Evolutionary conservation across 2,888 invertebrate genomes (phyloP), one percentile per base, ranked within the genome.

Genomic region (Limnephilus lunatus): DNA sequence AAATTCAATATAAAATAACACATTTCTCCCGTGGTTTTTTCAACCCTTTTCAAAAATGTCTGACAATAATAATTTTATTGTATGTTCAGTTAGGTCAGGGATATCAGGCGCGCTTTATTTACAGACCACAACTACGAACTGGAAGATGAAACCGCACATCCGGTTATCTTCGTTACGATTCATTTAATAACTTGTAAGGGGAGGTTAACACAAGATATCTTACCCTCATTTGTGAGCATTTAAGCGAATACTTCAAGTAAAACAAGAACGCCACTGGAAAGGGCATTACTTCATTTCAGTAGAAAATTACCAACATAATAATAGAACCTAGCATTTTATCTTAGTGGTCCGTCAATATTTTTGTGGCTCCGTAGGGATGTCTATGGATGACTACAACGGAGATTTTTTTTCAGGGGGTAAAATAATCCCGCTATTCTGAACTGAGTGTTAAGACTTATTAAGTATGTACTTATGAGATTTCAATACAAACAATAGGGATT

Each of bases 101-200:
- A 12, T 44, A 68, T 48, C 48, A 4, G 15, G 48, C 3, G 48
- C 0, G 19, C 53, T 53, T 53, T 53, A 25, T 53, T 53, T 53
- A 53, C 53, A 68, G 68, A n/a, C 68, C 68, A 68, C n/a, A 68
- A n/a, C 25, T 9, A 68, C 25, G 48, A 81, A 83, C 35, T 85
- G 89, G 25, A 81, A 90, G 89, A 86, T 68, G 81, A 81, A 80
- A 90, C 85, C 85, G 90, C 85, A 90, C 92, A 87, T 90, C 90
- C 90, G 90, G 92, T 89, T 90, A 92, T 92, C 90, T 92, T 80
- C 90, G 90, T 92, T 86, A 92, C 86, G 92, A 90, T 92, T 92
- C 90, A 90, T 92, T 92, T 86, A 87, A 92, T 92, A 92, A 90
- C 90, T 85, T 89, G 81, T 39, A 68, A 32, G 81, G 44, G 44